Base-by-base conservation (phyloP, 2,888 invertebrate species). In the Ophonus ardosiacus region DNA sequence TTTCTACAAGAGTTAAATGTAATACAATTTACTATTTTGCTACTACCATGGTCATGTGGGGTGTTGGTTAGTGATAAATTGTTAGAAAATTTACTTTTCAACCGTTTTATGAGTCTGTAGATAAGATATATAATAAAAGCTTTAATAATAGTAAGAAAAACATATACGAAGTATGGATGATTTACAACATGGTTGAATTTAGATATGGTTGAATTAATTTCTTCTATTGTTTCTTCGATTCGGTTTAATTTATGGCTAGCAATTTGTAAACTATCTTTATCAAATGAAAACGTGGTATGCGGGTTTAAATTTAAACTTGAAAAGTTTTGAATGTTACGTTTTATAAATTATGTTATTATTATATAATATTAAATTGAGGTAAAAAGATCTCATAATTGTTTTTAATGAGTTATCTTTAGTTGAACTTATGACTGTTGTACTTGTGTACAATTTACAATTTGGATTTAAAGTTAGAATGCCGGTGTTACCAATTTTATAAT, bases 371-470 rank as follows among this genome's bases (percentile, higher is more conserved):
- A 6, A 43, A 10, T 43, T 43, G 43, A 43, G 43, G 10, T 43
- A 43, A 6, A 10, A 43, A 10, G 0, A 43, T 43, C 8, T 57
- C 57, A 17, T n/a, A 57, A 1, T 57, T 3, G 0, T 57, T 57
- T 57, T 15, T 15, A 57, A 57, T 13, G 57, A 6, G n/a, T 10
- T 57, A 15, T 57, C 57, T 57, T 57, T 57, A 17, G 57, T n/a
- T 7, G 57, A 57, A 6, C n/a, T n/a, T n/a, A 57, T 57, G 0
- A 57, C 57, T 17, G 57, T 57, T 6, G 57, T 57, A 17, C 57
- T 57, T 17, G 57, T 57, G 57, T 57, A 57, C 17, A 57, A 57
- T 57, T 57, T 57, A 17, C 57, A 57, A 57, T 57, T 57, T 57
- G 57, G 15, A 57, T 57, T 1, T 10, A 57, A 1, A 1, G 57